A percentile compares a stretch with the other conserved stretches of the same genome.
phyloP scores from a whole-genome alignment of 2,113 vertebrate species.

The Talpa occidentalis region DNA sequence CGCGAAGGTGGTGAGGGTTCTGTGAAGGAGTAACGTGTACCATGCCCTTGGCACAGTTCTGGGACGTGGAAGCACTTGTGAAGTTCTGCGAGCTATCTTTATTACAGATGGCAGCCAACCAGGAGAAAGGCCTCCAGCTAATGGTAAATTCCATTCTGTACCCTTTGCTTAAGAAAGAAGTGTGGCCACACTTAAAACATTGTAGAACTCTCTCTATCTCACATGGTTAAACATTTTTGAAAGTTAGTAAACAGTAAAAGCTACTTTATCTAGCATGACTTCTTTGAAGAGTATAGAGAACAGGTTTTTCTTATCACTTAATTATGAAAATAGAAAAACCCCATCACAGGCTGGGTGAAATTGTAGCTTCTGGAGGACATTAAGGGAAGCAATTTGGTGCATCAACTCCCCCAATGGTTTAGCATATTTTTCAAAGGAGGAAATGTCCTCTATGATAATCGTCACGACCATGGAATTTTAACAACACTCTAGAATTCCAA shows the following conservation, averaged over 20 bases:
- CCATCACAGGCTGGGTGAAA: not conserved
- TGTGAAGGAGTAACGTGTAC: not conserved
- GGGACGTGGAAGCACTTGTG: not conserved
- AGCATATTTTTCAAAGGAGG: not conserved
- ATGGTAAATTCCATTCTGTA: not conserved
- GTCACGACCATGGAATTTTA: conserved; percentile 59
- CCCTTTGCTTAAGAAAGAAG: conserved; percentile 2
- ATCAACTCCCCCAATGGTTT: not conserved
- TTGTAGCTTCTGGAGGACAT: not conserved
- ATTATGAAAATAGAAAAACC: not conserved
- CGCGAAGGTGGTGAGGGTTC: not conserved
- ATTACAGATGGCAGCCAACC: not conserved
- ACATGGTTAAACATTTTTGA: conserved; percentile 41
- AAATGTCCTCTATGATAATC: not conserved
- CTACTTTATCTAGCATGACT: not conserved
- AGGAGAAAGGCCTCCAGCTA: not conserved
- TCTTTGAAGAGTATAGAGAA: not conserved
- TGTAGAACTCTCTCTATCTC: not conserved
- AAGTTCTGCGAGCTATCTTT: not conserved
- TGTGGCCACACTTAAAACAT: not conserved
- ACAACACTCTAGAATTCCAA: conserved; percentile 23
- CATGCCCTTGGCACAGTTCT: not conserved
- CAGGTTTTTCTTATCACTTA: not conserved
- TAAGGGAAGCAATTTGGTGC: not conserved
- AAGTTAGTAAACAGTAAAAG: conserved; percentile 33